Evolutionary conservation across 1,140 invertebrate genomes (phyloP), one percentile per base, ranked within the genome.

Genomic region (Hermetia illucens): DNA sequence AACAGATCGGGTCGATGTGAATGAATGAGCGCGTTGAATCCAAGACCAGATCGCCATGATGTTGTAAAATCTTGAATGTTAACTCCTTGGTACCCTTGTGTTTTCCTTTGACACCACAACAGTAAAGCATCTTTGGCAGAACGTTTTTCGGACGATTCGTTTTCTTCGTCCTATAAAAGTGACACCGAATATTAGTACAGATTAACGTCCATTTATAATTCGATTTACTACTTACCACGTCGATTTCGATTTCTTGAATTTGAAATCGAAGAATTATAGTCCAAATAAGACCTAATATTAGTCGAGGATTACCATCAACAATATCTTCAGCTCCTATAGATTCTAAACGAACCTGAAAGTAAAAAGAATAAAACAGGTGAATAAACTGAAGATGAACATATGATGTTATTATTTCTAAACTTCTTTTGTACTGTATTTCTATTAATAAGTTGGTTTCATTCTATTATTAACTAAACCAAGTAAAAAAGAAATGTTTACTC

Each of bases 281-380:
- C 94, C 95, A 99, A 45, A 98, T 96, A 9, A 98, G 71, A 53
- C 95, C 95, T 29, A 99, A 74, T 53, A 98, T 98, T 25, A 98
- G 70, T 35, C 91, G 73, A 27, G 80, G 83, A 67, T 97, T 98
- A 25, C 94, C 91, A 65, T 98, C 95, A 18, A 98, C 90, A 49
- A 98, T 98, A 62, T 99, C 95, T 66, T 98, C 93, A 21, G 95
- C 92, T 47, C 94, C 95, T 54, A 98, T 98, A 61, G 92, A 97
- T 67, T 98, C 93, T 51, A 98, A 64, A 18, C 89, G 77, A 24
- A 95, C 86, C 85, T 91, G 2, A 52, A 61, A 38, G 36, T 43
- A 44, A 47, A 30, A 39, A 32, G 25, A n/a, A n/a, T 21, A 41
- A 40, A 27, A 36, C 29, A 9, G 10, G 22, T 31, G 13, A 36